Percentiles rank a stretch among this genome's conserved stretches.
Conservation (phyloP, 2,888 invertebrate genomes). For the Lymantria dispar region DNA sequence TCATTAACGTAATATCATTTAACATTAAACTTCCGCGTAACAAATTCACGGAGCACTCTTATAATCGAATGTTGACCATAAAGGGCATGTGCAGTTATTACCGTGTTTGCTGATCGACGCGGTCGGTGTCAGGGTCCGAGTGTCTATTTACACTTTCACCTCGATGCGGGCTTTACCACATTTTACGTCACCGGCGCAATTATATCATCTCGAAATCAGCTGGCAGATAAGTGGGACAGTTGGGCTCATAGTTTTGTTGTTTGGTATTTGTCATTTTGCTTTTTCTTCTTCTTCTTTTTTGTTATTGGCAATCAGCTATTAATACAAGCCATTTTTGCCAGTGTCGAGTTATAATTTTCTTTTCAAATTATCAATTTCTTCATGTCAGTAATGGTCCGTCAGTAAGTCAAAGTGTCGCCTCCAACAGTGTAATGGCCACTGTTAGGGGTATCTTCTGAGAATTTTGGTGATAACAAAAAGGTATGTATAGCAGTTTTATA, state of each 20-base stretch:
- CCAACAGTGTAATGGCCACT: too few relatives aligned
- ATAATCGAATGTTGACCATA: slow-evolving; percentile 14
- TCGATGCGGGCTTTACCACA: slow-evolving; percentile 53
- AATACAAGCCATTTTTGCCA: too few relatives aligned
- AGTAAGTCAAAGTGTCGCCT: too few relatives aligned
- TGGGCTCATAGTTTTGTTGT: slow-evolving; percentile 38
- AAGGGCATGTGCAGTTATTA: slow-evolving; percentile 16
- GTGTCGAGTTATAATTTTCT: too few relatives aligned
- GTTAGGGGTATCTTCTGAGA: too few relatives aligned
- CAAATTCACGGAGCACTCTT: background rate
- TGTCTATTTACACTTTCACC: slow-evolving; percentile 69
- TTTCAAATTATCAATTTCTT: too few relatives aligned
- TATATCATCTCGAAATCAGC: slow-evolving; percentile 72
- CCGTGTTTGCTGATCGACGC: slow-evolving; percentile 20
- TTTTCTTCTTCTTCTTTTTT: too few relatives aligned
- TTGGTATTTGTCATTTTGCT: slow-evolving; percentile 25
- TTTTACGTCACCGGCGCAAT: slow-evolving; percentile 68
- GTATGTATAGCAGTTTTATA: too few relatives aligned
- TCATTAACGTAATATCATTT: background rate
- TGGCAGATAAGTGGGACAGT: slow-evolving; percentile 55
- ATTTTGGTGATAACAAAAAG: too few relatives aligned
- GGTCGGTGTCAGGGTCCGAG: slow-evolving; percentile 52
- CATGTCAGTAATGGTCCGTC: too few relatives aligned
- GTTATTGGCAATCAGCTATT: too few relatives aligned
- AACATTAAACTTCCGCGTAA: background rate